Conservation (phyloP, 2,888 invertebrate species). For the Spilarctia lutea region DNA sequence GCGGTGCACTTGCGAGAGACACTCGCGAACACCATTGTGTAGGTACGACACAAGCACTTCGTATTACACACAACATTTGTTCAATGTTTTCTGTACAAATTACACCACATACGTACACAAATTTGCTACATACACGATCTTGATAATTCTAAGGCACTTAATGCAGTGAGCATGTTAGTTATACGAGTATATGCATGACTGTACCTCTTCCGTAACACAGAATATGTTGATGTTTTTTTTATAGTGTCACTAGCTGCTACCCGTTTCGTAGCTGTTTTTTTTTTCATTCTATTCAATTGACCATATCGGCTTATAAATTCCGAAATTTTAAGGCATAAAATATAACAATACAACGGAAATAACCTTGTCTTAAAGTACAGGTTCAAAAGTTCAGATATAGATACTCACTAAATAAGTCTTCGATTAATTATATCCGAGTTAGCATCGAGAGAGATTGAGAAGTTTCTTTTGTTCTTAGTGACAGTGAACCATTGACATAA, state of each 20-base stretch:
- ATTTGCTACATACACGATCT: not conserved
- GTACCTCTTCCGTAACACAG: not conserved
- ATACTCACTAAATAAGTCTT: not conserved
- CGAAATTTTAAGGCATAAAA: not conserved
- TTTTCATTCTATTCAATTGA: not conserved
- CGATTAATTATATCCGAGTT: constrained; percentile 18
- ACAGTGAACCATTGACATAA: constrained; percentile 22
- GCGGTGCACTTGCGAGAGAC: constrained; percentile 43
- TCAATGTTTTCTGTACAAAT: not conserved
- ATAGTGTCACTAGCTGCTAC: not conserved
- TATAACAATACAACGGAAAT: not conserved
- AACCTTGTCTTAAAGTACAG: not conserved
- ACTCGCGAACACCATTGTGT: constrained; percentile 45
- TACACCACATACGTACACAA: not conserved
- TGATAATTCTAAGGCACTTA: not conserved
- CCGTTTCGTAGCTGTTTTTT: not conserved
- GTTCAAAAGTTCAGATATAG: not conserved
- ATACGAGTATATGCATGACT: not conserved
- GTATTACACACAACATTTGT: constrained; percentile 7
- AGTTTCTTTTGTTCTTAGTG: constrained; percentile 29
- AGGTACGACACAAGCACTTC: constrained; percentile 16
- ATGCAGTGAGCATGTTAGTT: not conserved
- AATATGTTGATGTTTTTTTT: too few species aligned
- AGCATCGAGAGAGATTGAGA: constrained; percentile 27
- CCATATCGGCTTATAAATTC: not conserved